Evolutionary conservation across 2,113 vertebrate species (phyloP), one percentile per base, ranked within the genome.

Genomic region (Rana temporaria): DNA sequence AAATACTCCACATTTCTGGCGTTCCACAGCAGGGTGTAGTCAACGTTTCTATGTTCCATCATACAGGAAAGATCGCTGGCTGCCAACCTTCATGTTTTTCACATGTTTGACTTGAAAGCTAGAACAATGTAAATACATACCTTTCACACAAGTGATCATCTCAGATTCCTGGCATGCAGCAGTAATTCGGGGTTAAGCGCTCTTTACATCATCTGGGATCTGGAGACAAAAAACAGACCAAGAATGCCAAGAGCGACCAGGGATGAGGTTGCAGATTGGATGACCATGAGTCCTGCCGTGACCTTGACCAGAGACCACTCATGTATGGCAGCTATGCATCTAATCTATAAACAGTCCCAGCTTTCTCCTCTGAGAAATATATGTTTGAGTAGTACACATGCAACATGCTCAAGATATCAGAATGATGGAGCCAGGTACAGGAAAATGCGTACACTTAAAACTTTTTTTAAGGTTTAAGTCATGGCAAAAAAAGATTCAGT

Each of bases 11-110:
- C 57, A 82, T 82, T 66, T 72, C 70, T 75, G 62, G 30, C 60
- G 80, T 82, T 82, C 80, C 63, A 32, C 70, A 66, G 70, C 62
- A 66, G 80, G 80, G 80, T 26, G 80, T 82, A 57, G 80, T 20
- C 70, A 30, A 30, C 6, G 18, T 53, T 65, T 66, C 24, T n/a
- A 64, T 17, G 34, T 55, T 26, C 38, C 11, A 24, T 62, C 57
- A 15, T 63, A 66, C 69, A 81, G 69, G 60, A 81, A 73, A 57
- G 38, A 59, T n/a, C 11, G 4, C 14, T 6, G 22, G 17, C 26
- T 19, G 63, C 48, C 26, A 66, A 32, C 48, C 30, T 59, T n/a
- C 56, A 62, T 76, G 42, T 48, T 76, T 62, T 15, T 62, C 56
- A 76, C 57, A 76, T 57, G 16, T 62, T 24, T 24, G 57, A n/a